Conservation (phyloP, 2,797 vertebrate genomes). For the Anguilla obscura region DNA sequence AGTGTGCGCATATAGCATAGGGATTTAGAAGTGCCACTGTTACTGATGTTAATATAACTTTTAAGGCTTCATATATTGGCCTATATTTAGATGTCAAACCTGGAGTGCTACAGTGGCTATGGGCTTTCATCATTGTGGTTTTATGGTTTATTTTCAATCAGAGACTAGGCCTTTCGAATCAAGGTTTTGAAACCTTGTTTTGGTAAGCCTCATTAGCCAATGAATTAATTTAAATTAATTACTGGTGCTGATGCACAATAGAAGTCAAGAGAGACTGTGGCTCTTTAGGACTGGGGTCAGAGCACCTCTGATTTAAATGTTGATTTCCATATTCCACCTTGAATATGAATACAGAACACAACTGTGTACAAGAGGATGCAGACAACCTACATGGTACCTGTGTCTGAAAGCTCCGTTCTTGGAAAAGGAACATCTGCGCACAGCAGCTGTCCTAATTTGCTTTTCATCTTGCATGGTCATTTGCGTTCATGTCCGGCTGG, state of each 20-base stretch:
- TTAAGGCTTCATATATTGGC: not conserved
- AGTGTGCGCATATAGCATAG: not conserved
- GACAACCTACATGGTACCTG: not conserved
- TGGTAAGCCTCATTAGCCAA: not conserved
- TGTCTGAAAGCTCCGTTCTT: not conserved
- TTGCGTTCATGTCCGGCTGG: slow-evolving; percentile 18
- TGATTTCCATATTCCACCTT: not conserved
- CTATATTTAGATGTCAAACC: not conserved
- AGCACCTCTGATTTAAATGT: not conserved
- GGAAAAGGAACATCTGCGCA: slow-evolving; percentile 26
- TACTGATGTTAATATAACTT: not conserved
- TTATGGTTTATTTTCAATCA: not conserved
- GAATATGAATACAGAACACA: not conserved
- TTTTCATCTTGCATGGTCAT: slow-evolving; percentile 25
- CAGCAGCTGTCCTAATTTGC: slow-evolving; percentile 29
- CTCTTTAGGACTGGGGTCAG: not conserved
- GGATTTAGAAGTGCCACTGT: not conserved
- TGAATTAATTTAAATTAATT: not conserved
- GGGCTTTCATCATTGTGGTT: not conserved
- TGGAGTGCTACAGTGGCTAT: not conserved
- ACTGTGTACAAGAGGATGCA: too few relatives aligned
- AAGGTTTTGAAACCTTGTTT: not conserved
- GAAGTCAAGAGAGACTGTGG: not conserved
- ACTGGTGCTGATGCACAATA: not conserved
- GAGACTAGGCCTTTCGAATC: not conserved